Evolutionary conservation across 2,113 vertebrate species (phyloP), one percentile per base, ranked within the genome.

Genomic region (Nansenia antarctica): DNA sequence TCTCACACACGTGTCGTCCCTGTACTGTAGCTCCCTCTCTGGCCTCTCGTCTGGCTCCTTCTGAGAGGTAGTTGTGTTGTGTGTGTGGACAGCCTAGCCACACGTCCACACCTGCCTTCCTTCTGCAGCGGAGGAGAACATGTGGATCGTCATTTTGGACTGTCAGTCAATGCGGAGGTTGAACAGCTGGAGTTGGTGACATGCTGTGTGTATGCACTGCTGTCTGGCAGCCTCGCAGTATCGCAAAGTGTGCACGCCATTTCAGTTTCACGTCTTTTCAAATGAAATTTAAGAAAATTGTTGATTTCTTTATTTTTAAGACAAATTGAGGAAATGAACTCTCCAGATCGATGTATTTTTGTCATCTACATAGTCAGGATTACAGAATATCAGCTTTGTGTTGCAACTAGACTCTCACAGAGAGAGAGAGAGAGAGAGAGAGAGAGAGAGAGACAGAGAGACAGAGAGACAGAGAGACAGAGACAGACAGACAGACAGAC

Each of bases 161-260:
- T n/a, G n/a, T n/a, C n/a, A n/a, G n/a, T n/a, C n/a, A n/a, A n/a
- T n/a, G n/a, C n/a, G n/a, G n/a, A n/a, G n/a, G n/a, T n/a, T n/a
- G n/a, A n/a, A n/a, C n/a, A n/a, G n/a, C n/a, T n/a, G n/a, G n/a
- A n/a, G n/a, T n/a, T n/a, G n/a, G n/a, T n/a, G n/a, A n/a, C n/a
- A n/a, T n/a, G n/a, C n/a, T n/a, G n/a, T n/a, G n/a, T n/a, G n/a
- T n/a, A 69, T 47, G 57, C 62, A 69, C 65, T 30, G 18, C 53
- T 68, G 74, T 72, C 57, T 74, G 45, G 7, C 76, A 65, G 82
- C 82, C 80, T 83, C 73, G 78, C 18, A 27, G 55, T n/a, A 30
- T 58, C 1, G 27, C 55, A 58, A 30, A 58, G 27, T 1, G 1
- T 7, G 29, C 1, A 31, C 29, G 15, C 7, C 29, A n/a, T 30